Base-by-base conservation (phyloP, 2,797 vertebrate genomes). In the Sternarchorhynchus goeldii region DNA sequence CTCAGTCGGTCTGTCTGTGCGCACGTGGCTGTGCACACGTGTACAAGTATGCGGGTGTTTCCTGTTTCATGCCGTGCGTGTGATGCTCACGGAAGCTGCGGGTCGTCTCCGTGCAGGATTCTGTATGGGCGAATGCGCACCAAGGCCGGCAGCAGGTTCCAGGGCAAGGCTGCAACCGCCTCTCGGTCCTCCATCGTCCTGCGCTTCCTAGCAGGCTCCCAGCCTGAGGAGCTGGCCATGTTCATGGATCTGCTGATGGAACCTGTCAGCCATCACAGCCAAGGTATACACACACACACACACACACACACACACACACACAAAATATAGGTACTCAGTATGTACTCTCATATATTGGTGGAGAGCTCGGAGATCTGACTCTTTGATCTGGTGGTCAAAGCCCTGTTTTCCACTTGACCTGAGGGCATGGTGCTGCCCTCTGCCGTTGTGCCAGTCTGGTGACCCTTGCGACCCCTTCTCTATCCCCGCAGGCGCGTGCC, bases 201-300 rank as follows among this genome's bases (percentile, higher is more conserved):
- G 78, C 92, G 97, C 0, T 99, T 99, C 89, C 92, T 99, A 36
- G 96, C 96, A 0, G 95, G 95, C 3, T 96, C 95, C 0, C 92
- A 94, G 63, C 87, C 94, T 0, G 94, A 96, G 84, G 98, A 99
- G 89, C 92, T 99, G 63, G 90, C 92, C 21, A 93, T 97, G 87
- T 99, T 98, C 88, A 92, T 99, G 50, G 93, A 97, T 90, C 91
- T 99, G 31, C 92, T 99, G 21, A 93, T 97, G 80, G 97, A 99
- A 85, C 96, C 98, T 1, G 93, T 98, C 86, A 84, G 87, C 75
- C 94, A 95, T 72, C 91, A 96, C 86, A 90, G 85, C 82, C 81
- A 92, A 29, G 97, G 98, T 99, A 68, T 14, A 10, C 18, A n/a
- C n/a, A 21, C 14, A 25, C 7, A 36, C 6, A 7, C 6, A 7